These are phyloP conservation scores for Scophthalmus maximus DNA, from an alignment of 2,113 vertebrate species.

Conservation along the genomic window DNA sequence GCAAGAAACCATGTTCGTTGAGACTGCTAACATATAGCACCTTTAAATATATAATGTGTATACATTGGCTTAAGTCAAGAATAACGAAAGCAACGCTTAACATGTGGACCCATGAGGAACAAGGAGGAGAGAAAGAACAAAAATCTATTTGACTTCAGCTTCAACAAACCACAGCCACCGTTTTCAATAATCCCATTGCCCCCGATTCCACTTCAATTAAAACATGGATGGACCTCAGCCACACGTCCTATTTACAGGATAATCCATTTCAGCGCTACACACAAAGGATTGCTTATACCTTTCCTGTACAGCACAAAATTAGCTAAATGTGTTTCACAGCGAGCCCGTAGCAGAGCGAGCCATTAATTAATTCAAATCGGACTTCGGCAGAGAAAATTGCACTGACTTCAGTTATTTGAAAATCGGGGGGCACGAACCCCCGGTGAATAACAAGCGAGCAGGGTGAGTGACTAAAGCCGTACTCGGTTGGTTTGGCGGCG, in stretches of 20 bases:
- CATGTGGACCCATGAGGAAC: not conserved
- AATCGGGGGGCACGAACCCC: slow-evolving; percentile 54
- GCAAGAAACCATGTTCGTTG: too few relatives aligned
- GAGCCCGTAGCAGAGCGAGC: slow-evolving; percentile 6
- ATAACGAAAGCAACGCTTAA: not conserved
- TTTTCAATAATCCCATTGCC: slow-evolving; percentile 38
- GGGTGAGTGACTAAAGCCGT: slow-evolving; percentile 38
- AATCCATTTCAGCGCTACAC: slow-evolving; percentile 49
- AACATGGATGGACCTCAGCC: slow-evolving; percentile 25
- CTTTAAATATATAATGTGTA: not conserved
- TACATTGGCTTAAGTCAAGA: not conserved
- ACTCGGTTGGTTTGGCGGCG: slow-evolving; percentile 31
- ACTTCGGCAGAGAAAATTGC: slow-evolving; percentile 52
- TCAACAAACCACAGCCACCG: slow-evolving; percentile 18
- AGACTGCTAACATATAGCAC: not conserved
- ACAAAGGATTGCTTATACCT: slow-evolving; percentile 20
- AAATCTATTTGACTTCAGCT: not conserved
- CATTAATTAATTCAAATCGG: slow-evolving; percentile 67
- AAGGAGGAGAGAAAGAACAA: not conserved
- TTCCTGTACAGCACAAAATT: slow-evolving; percentile 38
- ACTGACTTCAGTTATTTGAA: slow-evolving; percentile 59
- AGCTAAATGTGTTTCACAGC: slow-evolving; percentile 25
- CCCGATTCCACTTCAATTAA: slow-evolving; percentile 41
- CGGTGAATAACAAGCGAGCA: slow-evolving; percentile 52
- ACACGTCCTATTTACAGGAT: slow-evolving; percentile 46